Evolutionary conservation across 2,113 vertebrate genomes (phyloP), one percentile per base, ranked within the genome.

Genomic region (Callochromis pleurospilus): DNA sequence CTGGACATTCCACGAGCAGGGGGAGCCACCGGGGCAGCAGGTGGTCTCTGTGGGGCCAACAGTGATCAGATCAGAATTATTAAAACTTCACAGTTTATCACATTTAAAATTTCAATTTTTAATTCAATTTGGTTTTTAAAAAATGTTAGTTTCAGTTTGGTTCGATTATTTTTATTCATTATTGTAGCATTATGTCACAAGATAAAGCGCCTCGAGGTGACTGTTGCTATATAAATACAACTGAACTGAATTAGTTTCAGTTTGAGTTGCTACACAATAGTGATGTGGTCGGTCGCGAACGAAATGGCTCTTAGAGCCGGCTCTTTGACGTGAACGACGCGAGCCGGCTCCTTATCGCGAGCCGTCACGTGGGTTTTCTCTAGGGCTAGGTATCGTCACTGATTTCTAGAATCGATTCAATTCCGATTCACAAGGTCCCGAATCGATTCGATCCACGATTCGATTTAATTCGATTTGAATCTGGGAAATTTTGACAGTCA

Each of bases 11-110:
- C 0, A 97, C 96, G 88, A 99, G 91, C 86, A 98, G 90, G 0
- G 98, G 97, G 89, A 99, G 97, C 98, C 98, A 99, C 92, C 97
- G 97, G 5, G 97, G 85, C 29, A 99, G 95, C 83, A 98, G 93
- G 26, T 96, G 97, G 82, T 98, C 98, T 94, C 98, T 99, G 92
- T 24, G 62, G 21, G 21, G 26, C 5, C 62, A 81, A 65, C 15
- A 7, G 24, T 7, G 17, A 31, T 7, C 55, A 6, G 13, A 5
- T 58, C 55, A 58, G 3, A 62, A 42, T 45, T 17, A 17, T 70
- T 26, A 70, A 24, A 70, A 15, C n/a, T 6, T 70, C n/a, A 58
- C 26, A 4, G 38, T 70, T 70, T 24, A 45, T 26, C 13, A 2
- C 7, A 45, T 17, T 4, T 45, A 17, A 9, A 45, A 45, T 45